Evolutionary conservation across 2,113 vertebrate species (phyloP), one percentile per base, ranked within the genome.

Genomic region (Amphiprion ocellaris): DNA sequence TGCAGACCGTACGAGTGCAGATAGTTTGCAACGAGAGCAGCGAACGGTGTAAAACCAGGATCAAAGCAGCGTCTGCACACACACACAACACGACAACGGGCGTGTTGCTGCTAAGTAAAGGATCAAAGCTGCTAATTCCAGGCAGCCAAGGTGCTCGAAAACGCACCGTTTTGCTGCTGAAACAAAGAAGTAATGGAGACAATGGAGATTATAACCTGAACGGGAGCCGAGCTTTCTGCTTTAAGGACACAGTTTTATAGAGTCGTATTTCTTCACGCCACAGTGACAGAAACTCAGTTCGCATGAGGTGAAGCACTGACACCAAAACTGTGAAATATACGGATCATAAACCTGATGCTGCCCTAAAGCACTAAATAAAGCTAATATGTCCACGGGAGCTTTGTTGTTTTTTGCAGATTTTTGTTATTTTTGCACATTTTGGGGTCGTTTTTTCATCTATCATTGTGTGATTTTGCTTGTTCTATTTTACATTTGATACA

Each of bases 81-180:
- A 74, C 65, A n/a, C 63, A 79, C 30, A 52, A 60, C 67, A 81
- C 15, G 61, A 83, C 85, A 85, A 83, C 66, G 82, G 46, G 8
- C 65, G 59, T 24, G 70, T 52, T 2, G 23, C 44, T 58, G 61
- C 44, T 55, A 62, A 78, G 78, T 64, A 83, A 82, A 82, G 83
- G 89, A 92, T 90, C 84, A 92, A 92, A 64, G 61, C 44, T 75
- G 86, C 85, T 91, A 87, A 91, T 90, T 87, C 82, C 63, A 59
- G 70, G 73, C 73, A 55, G 61, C 59, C 55, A 14, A 66, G n/a
- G 50, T 6, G 14, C 11, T 56, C 46, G 21, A 59, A 68, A 79
- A 56, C 41, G 28, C 10, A 58, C 49, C 26, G 23, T 68, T 74
- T 84, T 77, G 75, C 21, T 58, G 50, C 58, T 30, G 17, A 79